These are phyloP conservation scores for Drosophila guanche DNA, from an alignment of 1,140 invertebrate genomes.

Conservation along the genomic window DNA sequence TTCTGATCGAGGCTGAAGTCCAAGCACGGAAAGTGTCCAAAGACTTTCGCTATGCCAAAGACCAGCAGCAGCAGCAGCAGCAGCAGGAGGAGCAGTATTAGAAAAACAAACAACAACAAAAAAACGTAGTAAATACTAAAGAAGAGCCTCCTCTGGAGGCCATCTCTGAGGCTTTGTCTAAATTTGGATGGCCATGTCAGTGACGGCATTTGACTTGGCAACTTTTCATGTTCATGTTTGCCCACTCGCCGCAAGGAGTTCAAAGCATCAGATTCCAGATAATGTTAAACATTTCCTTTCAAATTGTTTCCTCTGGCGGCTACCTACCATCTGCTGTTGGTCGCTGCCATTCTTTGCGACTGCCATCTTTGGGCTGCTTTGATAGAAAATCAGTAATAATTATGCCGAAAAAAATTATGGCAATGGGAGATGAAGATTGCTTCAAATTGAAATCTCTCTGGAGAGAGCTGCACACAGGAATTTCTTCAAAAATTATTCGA, in stretches of 20 bases:
- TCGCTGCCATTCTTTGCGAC: slow-evolving; percentile 21
- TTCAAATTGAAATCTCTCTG: slow-evolving; percentile 20
- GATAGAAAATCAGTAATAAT: slow-evolving; percentile 58
- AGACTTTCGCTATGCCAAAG: slow-evolving; percentile 67
- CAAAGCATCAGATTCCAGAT: slow-evolving; percentile 77
- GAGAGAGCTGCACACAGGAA: background rate
- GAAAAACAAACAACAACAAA: slow-evolving; percentile 11
- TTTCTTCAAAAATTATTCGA: too few relatives aligned
- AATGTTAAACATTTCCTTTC: slow-evolving; percentile 78
- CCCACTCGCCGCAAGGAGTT: slow-evolving; percentile 70
- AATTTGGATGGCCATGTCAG: slow-evolving; percentile 77
- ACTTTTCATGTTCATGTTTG: slow-evolving; percentile 67
- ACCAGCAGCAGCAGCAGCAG: slow-evolving; percentile 2
- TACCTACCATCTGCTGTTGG: slow-evolving; percentile 13
- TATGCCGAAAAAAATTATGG: slow-evolving; percentile 47
- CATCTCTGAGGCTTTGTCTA: slow-evolving; percentile 74
- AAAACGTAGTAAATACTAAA: slow-evolving; percentile 10
- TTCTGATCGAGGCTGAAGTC: slow-evolving; percentile 29
- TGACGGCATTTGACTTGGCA: slow-evolving; percentile 75
- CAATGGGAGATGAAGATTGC: slow-evolving; percentile 27
- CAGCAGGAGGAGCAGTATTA: slow-evolving; percentile 14
- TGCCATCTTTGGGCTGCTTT: slow-evolving; percentile 38
- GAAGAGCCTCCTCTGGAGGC: slow-evolving; percentile 65
- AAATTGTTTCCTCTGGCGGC: slow-evolving; percentile 58
- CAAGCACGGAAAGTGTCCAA: slow-evolving; percentile 68